Percentiles rank a stretch among this genome's conserved stretches.
These are phyloP conservation scores for Pangasius macronema DNA, from an alignment of 2,797 vertebrate genomes.

Conservation along the genomic window DNA sequence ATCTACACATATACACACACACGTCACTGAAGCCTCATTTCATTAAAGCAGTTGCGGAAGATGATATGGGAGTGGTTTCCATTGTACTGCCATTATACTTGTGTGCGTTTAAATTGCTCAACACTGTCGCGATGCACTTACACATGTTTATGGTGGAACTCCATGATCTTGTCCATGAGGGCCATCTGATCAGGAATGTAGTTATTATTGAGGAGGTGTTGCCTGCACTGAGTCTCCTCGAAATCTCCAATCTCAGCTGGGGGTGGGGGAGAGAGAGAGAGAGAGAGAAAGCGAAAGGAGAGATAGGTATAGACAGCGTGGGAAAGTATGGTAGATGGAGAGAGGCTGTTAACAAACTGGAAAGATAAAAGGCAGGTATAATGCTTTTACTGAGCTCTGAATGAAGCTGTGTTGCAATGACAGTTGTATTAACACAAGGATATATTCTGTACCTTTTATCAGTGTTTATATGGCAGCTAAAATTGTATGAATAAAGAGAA, in stretches of 20 bases:
- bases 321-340: background rate
- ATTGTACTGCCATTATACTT: background rate
- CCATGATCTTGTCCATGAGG: constrained; percentile 94
- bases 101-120: constrained; percentile 36
- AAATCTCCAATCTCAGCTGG: constrained; percentile 98
- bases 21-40: constrained; percentile 30
- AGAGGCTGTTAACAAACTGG: constrained; percentile 10
- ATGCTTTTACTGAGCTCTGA: background rate
- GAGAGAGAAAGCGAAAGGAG: background rate
- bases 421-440: background rate
- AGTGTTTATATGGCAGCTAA: constrained; percentile 10
- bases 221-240: constrained; percentile 90
- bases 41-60: background rate
- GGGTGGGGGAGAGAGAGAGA: background rate
- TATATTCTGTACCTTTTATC: background rate
- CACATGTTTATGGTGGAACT: constrained; percentile 91
- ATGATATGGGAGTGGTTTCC: background rate
- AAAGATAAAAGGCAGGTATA: constrained; percentile 5
- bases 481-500: background rate
- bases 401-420: background rate
- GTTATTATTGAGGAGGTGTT: constrained; percentile 94
- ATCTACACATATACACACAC: background rate
- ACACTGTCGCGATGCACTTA: constrained; percentile 68
- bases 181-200: constrained; percentile 96
- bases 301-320: constrained; percentile 11